Conservation (phyloP, 2,113 vertebrate species). For the Pelobates fuscus region DNA sequence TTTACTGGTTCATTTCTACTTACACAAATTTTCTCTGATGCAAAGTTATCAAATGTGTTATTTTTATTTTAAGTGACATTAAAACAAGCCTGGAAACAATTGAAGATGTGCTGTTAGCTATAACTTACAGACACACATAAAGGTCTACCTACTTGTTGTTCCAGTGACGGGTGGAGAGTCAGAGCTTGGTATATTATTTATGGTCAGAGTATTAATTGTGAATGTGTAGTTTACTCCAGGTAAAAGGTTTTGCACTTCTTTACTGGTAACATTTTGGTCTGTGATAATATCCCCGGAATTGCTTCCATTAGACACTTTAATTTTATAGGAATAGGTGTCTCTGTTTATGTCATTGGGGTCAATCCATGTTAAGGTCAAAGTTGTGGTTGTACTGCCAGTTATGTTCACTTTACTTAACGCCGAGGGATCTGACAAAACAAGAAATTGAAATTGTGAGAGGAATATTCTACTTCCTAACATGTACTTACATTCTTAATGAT, state of each 20-base stretch:
- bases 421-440: constrained; percentile 17
- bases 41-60: too few species aligned
- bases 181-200: neutral
- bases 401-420: fast-evolving
- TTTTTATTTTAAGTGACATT: too few species aligned
- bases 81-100: too few species aligned
- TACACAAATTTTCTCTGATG: too few species aligned
- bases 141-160: constrained; percentile 21
- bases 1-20: too few species aligned
- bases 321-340: neutral
- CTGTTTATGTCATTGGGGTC: neutral
- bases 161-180: neutral
- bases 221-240: constrained; percentile 22
- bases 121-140: neutral
- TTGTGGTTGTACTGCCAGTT: neutral
- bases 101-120: neutral
- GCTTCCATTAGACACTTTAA: neutral
- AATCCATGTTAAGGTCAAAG: constrained; percentile 40
- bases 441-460: neutral
- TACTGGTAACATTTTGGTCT: neutral
- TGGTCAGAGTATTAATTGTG: neutral
- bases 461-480: too few species aligned
- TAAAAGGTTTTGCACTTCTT: neutral
- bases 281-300: neutral
- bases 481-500: too few species aligned